These are phyloP conservation scores for Crotophaga sulcirostris DNA, from an alignment of 2,113 vertebrate species.

Conservation along the genomic window DNA sequence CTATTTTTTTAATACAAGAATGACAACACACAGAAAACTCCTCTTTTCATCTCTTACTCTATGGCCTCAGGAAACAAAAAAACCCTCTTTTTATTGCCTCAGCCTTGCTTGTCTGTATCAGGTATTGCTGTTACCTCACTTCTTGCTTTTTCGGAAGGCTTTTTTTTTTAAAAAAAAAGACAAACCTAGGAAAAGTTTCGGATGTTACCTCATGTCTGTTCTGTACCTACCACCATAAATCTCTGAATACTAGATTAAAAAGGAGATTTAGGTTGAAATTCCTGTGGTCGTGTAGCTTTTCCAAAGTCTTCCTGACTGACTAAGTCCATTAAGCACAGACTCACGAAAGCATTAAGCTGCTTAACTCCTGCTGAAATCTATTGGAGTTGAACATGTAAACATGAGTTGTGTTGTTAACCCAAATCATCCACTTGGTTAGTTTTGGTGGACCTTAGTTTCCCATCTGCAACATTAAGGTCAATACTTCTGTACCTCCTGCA, in stretches of 20 bases:
- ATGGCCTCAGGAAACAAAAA: neutral
- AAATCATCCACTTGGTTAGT: neutral
- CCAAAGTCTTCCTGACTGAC: neutral
- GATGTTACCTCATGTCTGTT: neutral
- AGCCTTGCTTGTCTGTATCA: neutral
- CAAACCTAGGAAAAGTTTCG: neutral
- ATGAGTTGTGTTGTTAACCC: neutral
- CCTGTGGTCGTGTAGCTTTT: neutral
- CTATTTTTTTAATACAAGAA: neutral
- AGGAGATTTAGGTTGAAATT: neutral
- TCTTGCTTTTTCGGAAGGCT: rapidly evolving
- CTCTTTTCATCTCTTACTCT: neutral
- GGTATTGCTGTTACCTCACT: neutral
- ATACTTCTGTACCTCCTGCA: neutral
- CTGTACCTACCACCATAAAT: neutral
- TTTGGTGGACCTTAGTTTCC: neutral
- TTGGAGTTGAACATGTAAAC: neutral
- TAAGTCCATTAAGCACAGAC: neutral
- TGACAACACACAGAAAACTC: neutral
- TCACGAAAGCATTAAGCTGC: neutral
- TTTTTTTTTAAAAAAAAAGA: neutral
- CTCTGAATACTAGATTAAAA: neutral
- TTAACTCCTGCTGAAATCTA: neutral
- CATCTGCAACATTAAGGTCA: neutral
- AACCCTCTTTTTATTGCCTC: neutral